These are phyloP conservation scores for Cichlasoma orientale DNA, from an alignment of 2,797 vertebrate genomes.

Conservation along the genomic window DNA sequence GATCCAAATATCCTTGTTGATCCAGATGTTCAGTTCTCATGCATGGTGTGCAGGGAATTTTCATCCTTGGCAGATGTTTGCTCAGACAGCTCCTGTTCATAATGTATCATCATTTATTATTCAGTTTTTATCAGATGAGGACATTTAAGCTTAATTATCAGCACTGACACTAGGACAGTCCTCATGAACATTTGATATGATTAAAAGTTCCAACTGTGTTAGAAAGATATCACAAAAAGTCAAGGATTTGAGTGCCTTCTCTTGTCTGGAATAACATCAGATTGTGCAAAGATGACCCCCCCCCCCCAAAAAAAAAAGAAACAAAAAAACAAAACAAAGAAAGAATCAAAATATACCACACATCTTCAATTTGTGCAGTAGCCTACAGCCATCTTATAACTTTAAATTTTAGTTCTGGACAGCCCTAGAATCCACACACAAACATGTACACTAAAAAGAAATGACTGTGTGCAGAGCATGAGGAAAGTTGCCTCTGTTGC, in stretches of 20 bases:
- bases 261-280: neutral
- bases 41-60: neutral
- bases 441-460: neutral
- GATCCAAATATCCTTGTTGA: neutral
- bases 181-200: neutral
- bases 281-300: neutral
- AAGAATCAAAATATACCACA: neutral
- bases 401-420: neutral
- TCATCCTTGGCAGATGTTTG: neutral
- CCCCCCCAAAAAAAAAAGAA: no score
- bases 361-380: no score
- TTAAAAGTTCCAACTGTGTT: neutral
- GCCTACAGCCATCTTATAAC: no score
- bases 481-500: slow-evolving; percentile 68
- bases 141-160: neutral
- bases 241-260: neutral
- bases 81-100: neutral
- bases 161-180: neutral
- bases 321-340: no score
- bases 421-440: neutral
- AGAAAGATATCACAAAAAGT: neutral
- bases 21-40: neutral
- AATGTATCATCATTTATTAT: neutral
- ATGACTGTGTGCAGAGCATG: slow-evolving; percentile 19
- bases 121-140: neutral